phyloP scores from a whole-genome alignment of 2,888 invertebrate genomes.

The Physocephala rufipes region DNA sequence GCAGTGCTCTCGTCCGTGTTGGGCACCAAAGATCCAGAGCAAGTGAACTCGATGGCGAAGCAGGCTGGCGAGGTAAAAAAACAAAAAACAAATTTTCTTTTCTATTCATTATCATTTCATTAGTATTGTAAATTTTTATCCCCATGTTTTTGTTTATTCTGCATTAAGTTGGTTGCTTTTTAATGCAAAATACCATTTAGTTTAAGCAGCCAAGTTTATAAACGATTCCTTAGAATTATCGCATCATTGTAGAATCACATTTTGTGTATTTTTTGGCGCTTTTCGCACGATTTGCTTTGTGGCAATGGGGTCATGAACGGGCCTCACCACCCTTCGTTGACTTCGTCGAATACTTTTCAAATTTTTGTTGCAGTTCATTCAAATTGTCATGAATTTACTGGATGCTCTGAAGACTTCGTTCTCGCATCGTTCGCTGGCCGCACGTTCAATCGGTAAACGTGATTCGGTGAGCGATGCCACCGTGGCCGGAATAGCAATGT shows the following conservation, averaged over 20 bases:
- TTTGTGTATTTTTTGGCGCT: slow-evolving; percentile 9
- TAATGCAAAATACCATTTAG: slow-evolving; percentile 12
- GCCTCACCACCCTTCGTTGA: too few relatives aligned
- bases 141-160: slow-evolving; percentile 10
- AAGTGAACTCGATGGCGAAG: slow-evolving; percentile 93
- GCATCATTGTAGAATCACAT: slow-evolving; percentile 2
- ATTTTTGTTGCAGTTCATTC: slow-evolving; percentile 77
- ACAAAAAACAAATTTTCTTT: slow-evolving; percentile 29
- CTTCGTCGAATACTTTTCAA: slow-evolving; percentile 16
- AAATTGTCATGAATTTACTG: slow-evolving; percentile 88
- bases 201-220: slow-evolving; percentile 15
- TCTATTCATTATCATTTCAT: background rate
- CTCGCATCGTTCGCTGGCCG: slow-evolving; percentile 87
- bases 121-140: slow-evolving; percentile 14
- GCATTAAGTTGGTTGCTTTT: slow-evolving; percentile 12
- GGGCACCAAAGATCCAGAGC: slow-evolving; percentile 90
- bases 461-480: slow-evolving; percentile 92
- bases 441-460: slow-evolving; percentile 84
- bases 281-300: slow-evolving; percentile 18
- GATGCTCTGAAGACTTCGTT: slow-evolving; percentile 93
- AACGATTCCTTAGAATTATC: background rate
- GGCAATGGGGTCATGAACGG: slow-evolving; percentile 8
- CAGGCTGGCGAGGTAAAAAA: slow-evolving; percentile 89
- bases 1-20: slow-evolving; percentile 90
- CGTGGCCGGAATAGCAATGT: slow-evolving; percentile 85